Conservation (phyloP, 1,140 invertebrate species). For the Pemphigus obesinymphae region DNA sequence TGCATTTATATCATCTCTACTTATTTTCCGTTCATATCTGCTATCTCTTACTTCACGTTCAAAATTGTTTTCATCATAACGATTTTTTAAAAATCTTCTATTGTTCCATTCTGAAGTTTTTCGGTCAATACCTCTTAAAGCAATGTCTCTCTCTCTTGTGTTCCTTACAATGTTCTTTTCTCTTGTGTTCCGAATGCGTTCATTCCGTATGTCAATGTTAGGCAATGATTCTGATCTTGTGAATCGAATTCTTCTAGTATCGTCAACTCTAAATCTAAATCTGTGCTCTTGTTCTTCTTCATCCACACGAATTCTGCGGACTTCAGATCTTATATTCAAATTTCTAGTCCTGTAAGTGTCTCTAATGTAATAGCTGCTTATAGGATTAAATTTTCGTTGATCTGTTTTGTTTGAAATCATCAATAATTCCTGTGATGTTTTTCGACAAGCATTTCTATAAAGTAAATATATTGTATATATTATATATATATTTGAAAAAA, state of each 20-base stretch:
- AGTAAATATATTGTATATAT: neutral
- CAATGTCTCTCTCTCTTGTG: neutral
- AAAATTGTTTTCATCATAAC: neutral
- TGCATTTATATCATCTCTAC: neutral
- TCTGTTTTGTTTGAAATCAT: neutral
- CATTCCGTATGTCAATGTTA: neutral
- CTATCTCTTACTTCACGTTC: neutral
- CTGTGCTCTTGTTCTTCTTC: neutral
- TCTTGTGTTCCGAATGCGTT: neutral
- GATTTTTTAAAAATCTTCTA: neutral
- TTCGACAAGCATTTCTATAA: conserved; percentile 11
- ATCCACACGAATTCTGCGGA: neutral
- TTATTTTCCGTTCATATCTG: neutral
- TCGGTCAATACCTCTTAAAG: neutral
- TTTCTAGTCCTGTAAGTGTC: conserved; percentile 18
- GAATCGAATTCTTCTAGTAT: neutral
- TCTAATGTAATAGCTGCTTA: neutral
- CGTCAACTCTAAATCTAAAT: neutral
- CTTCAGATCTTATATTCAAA: conserved; percentile 6
- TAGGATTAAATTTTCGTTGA: neutral
- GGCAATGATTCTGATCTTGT: conserved; percentile 17
- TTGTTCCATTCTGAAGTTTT: neutral
- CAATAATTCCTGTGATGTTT: neutral
- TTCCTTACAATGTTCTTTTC: neutral
- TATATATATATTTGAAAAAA: too few relatives aligned